Conservation (phyloP, 1,140 invertebrate genomes). For the Trinorchestia longiramus region DNA sequence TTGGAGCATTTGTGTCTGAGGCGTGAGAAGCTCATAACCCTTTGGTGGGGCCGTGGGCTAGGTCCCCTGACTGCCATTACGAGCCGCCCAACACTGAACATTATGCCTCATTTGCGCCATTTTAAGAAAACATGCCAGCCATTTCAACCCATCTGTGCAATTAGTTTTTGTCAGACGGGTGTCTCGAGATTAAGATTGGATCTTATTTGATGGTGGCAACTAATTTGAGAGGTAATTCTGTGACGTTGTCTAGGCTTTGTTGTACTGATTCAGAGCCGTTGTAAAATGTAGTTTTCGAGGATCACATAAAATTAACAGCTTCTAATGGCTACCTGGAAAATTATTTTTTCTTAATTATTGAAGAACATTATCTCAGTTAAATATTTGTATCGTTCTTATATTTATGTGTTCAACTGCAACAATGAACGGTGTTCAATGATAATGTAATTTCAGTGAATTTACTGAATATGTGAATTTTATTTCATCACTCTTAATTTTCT, state of each 20-base stretch:
- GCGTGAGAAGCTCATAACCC: background rate
- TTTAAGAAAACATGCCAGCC: constrained; percentile 33
- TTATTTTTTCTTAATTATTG: no score
- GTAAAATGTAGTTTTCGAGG: no score
- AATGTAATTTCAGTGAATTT: no score
- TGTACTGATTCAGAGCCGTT: background rate
- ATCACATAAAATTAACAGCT: no score
- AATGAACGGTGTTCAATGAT: no score
- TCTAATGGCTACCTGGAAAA: no score
- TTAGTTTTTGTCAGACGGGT: constrained; percentile 25
- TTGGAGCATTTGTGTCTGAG: background rate
- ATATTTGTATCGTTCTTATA: no score
- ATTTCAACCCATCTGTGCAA: constrained; percentile 28
- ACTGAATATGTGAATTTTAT: no score
- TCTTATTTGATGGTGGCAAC: background rate
- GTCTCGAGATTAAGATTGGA: constrained; percentile 40
- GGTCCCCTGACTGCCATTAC: constrained; percentile 23
- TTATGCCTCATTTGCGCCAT: constrained; percentile 45
- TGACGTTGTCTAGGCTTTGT: background rate
- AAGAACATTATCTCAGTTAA: no score
- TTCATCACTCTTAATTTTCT: no score
- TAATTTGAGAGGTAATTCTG: background rate
- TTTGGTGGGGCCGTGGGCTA: background rate
- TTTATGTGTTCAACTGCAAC: no score
- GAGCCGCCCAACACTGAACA: constrained; percentile 17